phyloP scores from a whole-genome alignment of 2,888 invertebrate genomes.

The Lasioglossum morio region DNA sequence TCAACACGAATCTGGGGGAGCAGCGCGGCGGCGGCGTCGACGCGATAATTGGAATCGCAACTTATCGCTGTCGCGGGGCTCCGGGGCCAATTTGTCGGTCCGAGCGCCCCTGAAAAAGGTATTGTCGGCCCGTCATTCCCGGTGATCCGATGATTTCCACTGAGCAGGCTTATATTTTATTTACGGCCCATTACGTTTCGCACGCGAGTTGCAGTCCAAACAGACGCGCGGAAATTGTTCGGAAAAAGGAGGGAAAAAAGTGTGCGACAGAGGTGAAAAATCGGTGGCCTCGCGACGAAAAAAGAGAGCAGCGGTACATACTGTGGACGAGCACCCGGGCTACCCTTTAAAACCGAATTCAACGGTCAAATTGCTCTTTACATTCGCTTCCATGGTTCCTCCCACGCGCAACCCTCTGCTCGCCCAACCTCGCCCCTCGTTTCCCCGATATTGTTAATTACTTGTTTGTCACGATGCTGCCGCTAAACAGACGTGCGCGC shows the following conservation, averaged over 20 bases:
- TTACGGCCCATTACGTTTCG: constrained; percentile 34
- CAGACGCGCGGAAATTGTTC: constrained; percentile 29
- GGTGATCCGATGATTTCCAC: constrained; percentile 32
- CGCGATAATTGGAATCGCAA: constrained; percentile 25
- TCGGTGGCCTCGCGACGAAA: background rate
- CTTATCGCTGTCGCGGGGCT: constrained; percentile 17
- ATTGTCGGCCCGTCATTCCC: constrained; percentile 5
- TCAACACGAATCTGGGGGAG: constrained; percentile 7
- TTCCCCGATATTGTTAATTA: constrained; percentile 54
- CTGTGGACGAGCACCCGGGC: constrained; percentile 9
- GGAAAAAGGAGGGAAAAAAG: background rate
- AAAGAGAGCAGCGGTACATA: background rate
- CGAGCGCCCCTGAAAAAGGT: background rate
- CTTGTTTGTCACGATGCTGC: constrained; percentile 56
- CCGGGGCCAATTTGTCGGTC: background rate
- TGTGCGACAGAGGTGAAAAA: constrained; percentile 1
- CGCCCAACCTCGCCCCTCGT: background rate
- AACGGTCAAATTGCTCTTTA: constrained; percentile 52
- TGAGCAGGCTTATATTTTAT: constrained; percentile 44
- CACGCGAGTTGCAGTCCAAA: constrained; percentile 7
- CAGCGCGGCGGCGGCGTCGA: background rate
- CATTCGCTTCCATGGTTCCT: constrained; percentile 14
- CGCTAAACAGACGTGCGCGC: constrained; percentile 49
- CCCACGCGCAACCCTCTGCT: background rate
- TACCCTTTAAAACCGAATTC: constrained; percentile 53